A percentile compares a stretch with the other conserved stretches of the same genome.
Evolutionary conservation across 2,888 invertebrate species (phyloP).

Genomic region (Eumacrocentrus americanus): DNA sequence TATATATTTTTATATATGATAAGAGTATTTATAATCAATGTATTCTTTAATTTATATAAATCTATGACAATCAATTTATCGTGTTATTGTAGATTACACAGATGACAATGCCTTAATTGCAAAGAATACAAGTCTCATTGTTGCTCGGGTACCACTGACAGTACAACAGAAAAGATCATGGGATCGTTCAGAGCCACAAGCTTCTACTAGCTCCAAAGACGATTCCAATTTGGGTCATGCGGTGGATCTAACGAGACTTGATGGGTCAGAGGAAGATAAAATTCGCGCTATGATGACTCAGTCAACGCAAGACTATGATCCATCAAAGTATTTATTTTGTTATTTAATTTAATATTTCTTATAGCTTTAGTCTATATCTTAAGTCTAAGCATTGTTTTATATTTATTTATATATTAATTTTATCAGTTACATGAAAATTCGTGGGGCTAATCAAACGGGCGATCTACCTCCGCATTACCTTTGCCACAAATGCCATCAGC

Average conservation of each 20-base stretch:
- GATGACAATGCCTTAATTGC: conserved; percentile 92
- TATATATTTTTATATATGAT: conserved; percentile 13
- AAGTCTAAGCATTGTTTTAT: conserved; percentile 54
- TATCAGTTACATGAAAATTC: conserved; percentile 83
- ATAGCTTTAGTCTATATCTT: not conserved
- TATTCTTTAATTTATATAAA: not conserved
- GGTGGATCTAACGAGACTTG: conserved; percentile 85
- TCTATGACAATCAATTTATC: not conserved
- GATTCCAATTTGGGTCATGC: conserved; percentile 64
- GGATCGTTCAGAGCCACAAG: conserved; percentile 65
- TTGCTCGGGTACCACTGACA: conserved; percentile 88
- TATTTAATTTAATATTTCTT: not conserved
- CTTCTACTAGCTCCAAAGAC: conserved; percentile 54
- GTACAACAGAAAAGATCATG: conserved; percentile 79
- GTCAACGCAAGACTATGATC: conserved; percentile 96
- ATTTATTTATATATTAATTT: not conserved
- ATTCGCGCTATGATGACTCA: conserved; percentile 97
- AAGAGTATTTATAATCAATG: not conserved
- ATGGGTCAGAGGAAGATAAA: conserved; percentile 96
- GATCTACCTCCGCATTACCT: conserved; percentile 90
- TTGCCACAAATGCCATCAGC: conserved; percentile 93
- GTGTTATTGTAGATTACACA: conserved; percentile 75
- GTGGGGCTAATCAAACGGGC: conserved; percentile 87
- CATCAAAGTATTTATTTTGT: conserved; percentile 86
- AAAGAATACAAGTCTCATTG: conserved; percentile 95